Base-by-base conservation (phyloP, 2,797 vertebrate genomes). In the Phylloscopus collybita region DNA sequence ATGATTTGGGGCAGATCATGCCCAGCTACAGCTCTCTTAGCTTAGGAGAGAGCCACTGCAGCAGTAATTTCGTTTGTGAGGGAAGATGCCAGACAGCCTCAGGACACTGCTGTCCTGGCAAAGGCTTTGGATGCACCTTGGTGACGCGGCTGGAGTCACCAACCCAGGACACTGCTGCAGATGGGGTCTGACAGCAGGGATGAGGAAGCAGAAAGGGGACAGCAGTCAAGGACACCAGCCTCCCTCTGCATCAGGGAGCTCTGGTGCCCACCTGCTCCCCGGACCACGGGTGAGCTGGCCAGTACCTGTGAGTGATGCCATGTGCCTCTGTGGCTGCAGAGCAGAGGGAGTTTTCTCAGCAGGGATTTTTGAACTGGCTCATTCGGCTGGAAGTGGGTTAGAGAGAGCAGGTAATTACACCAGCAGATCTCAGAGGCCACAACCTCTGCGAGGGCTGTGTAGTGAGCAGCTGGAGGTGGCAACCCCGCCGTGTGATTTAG, bases 401-500 rank as follows among this genome's bases (percentile, higher is more conserved):
- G 76, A 80, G 90, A 75, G 44, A 85, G 76, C 3, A 0, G 60
- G 76, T 94, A 96, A 95, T 97, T 94, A 90, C 12, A 5, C 29
- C 0, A 4, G 76, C 25, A 11, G 73, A 92, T 62, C 92, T 95
- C 36, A 59, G 82, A 95, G 87, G 90, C 75, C 65, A 25, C 92
- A 93, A 69, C 94, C 80, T 93, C 64, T 78, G 91, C 0, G 2
- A 92, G 80, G 92, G 56, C 88, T 80, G n/a, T 80, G 88, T 40
- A 59, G 92, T 5, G 73, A 95, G 94, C 94, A 95, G 96, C 93
- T 88, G 83, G 94, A 95, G 86, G 51, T 88, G 94, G 90, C 92
- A 90, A 90, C 95, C 93, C 95, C 1, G 1, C 84, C 5, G 90
- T 84, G 96, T 93, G 94, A 95, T 93, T 95, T 86, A 95, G 92